These are phyloP conservation scores for Oreohelix idahoensis DNA, from an alignment of 1,140 invertebrate species.

Conservation along the genomic window DNA sequence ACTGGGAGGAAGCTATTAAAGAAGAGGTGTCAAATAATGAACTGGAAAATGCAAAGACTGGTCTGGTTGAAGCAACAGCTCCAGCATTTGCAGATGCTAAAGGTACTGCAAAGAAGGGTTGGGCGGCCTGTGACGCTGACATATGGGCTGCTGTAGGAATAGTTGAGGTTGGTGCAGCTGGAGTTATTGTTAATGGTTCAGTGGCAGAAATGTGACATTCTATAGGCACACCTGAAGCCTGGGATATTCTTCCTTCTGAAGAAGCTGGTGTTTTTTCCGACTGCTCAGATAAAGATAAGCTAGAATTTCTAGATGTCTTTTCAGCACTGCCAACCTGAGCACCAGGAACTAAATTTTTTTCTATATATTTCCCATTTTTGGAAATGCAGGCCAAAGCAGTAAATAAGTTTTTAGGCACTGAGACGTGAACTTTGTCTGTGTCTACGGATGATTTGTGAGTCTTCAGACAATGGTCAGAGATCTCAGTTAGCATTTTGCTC, in stretches of 20 bases:
- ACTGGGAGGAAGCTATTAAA: constrained; percentile 2
- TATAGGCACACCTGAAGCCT: background rate
- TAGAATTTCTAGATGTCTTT: background rate
- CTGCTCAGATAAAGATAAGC: background rate
- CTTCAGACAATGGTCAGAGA: constrained; percentile 55
- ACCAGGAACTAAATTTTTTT: constrained; percentile 47
- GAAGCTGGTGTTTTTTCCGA: background rate
- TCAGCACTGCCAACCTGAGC: no score
- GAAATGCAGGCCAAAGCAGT: constrained; percentile 54
- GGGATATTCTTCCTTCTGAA: background rate
- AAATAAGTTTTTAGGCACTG: constrained; percentile 62
- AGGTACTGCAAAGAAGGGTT: background rate
- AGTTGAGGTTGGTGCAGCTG: background rate
- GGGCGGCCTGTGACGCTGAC: background rate
- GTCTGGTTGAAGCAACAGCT: background rate
- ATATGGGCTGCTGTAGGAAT: background rate
- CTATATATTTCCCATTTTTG: constrained; percentile 41
- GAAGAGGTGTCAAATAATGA: constrained; percentile 36
- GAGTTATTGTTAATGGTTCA: background rate
- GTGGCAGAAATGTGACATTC: background rate
- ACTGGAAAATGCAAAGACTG: constrained; percentile 28
- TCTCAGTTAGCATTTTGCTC: constrained; percentile 53
- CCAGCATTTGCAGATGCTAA: background rate
- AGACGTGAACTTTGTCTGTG: constrained; percentile 57
- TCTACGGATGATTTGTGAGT: constrained; percentile 50